Evolutionary conservation across 1,140 invertebrate genomes (phyloP).

Genomic region (Trissolcus basalis): DNA sequence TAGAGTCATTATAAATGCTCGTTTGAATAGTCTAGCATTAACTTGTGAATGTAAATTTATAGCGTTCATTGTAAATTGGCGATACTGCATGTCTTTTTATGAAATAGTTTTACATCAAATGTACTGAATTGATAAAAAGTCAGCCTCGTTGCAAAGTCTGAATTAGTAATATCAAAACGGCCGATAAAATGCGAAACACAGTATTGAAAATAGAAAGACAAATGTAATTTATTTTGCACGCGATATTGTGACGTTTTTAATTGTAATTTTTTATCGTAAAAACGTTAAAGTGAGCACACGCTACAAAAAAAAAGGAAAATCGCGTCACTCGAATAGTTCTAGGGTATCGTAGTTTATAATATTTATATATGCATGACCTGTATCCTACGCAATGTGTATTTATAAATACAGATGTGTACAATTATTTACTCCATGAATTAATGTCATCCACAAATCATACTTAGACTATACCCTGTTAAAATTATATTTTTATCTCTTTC

Average conservation of each 20-base stretch:
- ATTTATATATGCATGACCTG: slow-evolving; percentile 73
- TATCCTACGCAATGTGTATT: slow-evolving; percentile 70
- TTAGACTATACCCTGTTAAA: background rate
- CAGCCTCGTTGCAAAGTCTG: slow-evolving; percentile 16
- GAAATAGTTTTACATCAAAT: slow-evolving; percentile 1
- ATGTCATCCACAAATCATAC: slow-evolving; percentile 2
- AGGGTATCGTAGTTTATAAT: slow-evolving; percentile 68
- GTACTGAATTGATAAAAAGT: slow-evolving; percentile 1
- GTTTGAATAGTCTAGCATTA: background rate
- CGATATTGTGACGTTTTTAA: slow-evolving; percentile 63
- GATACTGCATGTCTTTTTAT: slow-evolving; percentile 1
- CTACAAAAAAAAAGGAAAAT: slow-evolving; percentile 30
- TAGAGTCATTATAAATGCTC: background rate
- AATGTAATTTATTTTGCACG: slow-evolving; percentile 74
- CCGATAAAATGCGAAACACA: slow-evolving; percentile 63
- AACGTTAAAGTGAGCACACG: slow-evolving; percentile 48
- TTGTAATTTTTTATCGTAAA: slow-evolving; percentile 65
- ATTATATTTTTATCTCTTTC: slow-evolving; percentile 8
- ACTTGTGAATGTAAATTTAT: background rate
- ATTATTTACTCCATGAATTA: slow-evolving; percentile 49
- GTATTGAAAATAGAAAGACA: slow-evolving; percentile 66
- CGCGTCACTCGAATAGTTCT: slow-evolving; percentile 65
- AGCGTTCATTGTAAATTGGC: slow-evolving; percentile 16
- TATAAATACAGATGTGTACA: slow-evolving; percentile 72
- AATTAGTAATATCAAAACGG: slow-evolving; percentile 18